Conservation (phyloP, 2,797 vertebrate genomes). For the Picus viridis region DNA sequence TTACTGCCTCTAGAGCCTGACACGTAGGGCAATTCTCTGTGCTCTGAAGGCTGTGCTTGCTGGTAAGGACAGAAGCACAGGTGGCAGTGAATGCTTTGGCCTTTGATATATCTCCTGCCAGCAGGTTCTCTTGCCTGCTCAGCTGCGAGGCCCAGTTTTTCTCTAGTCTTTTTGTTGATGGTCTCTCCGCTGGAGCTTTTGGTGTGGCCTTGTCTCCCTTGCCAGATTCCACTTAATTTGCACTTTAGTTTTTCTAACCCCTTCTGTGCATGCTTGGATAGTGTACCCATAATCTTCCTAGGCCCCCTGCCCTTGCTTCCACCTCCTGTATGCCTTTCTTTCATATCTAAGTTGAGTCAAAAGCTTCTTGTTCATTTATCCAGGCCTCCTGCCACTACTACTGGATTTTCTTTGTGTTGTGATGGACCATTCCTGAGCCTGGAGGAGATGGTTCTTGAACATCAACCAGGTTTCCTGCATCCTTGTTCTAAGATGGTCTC, state of each 20-base stretch:
- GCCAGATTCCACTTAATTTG: neutral
- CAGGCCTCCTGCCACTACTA: neutral
- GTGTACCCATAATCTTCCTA: neutral
- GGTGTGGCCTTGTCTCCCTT: neutral
- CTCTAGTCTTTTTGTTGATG: neutral
- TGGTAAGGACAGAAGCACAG: neutral
- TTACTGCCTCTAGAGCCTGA: neutral
- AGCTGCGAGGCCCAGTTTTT: neutral
- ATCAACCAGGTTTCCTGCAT: neutral
- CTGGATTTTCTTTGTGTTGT: neutral
- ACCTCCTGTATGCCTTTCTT: neutral
- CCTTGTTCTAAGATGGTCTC: neutral
- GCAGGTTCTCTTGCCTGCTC: neutral
- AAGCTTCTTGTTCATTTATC: neutral
- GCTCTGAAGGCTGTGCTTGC: neutral
- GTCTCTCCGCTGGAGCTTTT: neutral
- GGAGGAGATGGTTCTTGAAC: neutral
- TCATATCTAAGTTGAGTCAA: neutral
- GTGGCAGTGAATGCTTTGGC: neutral
- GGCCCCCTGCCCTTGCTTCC: neutral
- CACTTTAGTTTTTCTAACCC: neutral
- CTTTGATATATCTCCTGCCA: neutral
- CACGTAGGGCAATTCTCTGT: neutral
- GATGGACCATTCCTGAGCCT: neutral
- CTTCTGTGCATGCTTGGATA: rapidly evolving